Percentiles rank a stretch among this genome's conserved stretches.
These are phyloP conservation scores for Peromyscus californicus DNA, from an alignment of 2,113 vertebrate genomes.

Conservation along the genomic window DNA sequence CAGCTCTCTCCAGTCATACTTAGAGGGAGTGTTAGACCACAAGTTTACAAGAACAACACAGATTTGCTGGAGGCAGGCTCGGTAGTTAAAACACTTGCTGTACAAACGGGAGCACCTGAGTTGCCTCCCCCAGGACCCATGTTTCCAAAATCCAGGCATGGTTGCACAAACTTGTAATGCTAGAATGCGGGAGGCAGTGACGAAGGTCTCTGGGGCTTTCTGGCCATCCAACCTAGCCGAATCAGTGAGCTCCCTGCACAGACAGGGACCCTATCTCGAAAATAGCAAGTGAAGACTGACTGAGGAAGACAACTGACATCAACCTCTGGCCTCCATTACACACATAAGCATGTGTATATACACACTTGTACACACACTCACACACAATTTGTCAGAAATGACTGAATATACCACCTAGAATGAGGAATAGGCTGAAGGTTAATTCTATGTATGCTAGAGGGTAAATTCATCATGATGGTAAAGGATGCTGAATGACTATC, in stretches of 20 bases:
- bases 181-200: not conserved
- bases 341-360: not conserved
- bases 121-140: not conserved
- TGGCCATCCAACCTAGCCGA: not conserved
- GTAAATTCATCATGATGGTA: not conserved
- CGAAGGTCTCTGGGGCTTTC: not conserved
- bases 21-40: not conserved
- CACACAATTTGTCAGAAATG: not conserved
- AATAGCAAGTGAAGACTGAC: not conserved
- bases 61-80: not conserved
- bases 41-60: not conserved
- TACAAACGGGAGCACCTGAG: not conserved
- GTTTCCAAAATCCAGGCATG: not conserved
- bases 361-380: not conserved
- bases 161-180: too few relatives aligned
- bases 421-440: not conserved
- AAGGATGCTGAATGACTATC: not conserved
- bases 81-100: not conserved
- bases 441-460: not conserved
- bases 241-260: not conserved
- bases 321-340: not conserved
- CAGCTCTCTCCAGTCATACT: not conserved
- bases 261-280: not conserved
- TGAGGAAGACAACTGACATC: not conserved
- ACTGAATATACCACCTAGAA: not conserved